Base-by-base conservation (phyloP, 2,113 vertebrate species). In the Microcebus murinus region DNA sequence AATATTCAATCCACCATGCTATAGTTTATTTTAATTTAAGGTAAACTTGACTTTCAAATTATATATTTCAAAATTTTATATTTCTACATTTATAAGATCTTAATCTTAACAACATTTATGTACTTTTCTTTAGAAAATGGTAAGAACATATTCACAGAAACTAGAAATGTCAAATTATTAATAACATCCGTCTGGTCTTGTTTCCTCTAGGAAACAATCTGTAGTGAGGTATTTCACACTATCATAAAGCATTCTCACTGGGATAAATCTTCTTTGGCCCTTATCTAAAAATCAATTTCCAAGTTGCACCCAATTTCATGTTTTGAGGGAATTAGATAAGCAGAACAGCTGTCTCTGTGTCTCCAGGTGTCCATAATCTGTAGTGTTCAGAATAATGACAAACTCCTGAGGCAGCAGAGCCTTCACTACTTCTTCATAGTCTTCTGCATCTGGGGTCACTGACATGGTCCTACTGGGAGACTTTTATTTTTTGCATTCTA, bases 401-500 rank as follows among this genome's bases (percentile, higher is more conserved):
- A 48, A 29, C 18, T 61, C n/a, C 50, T 23, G 3, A 29, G 55
- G 39, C 5, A 52, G 29, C 17, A 14, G 20, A 31, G 4, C 0
- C 0, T 9, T 21, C 4, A 15, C 9, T 1, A 2, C 3, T n/a
- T 85, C 6, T 17, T 76, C 63, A 10, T 0, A 29, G 23, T 3
- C 42, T 89, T 92, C 25, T 31, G 12, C 1, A 27, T 57, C 23
- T 36, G n/a, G 13, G 36, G 0, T 59, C 52, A 48, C 55, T 39
- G 23, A 50, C 1, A 1, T 8, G 6, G 15, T 31, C 59, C 21
- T 48, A 74, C 18, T 42, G 42, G 8, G n/a, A 5, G 15, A 23
- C 0, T 12, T 79, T 84, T 7, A 27, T 23, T 45, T 55, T 55
- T 74, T 45, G 25, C 8, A 14, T 17, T 4, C 2, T 55, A n/a